Conservation (phyloP, 2,797 vertebrate genomes). For the Chelonia mydas region DNA sequence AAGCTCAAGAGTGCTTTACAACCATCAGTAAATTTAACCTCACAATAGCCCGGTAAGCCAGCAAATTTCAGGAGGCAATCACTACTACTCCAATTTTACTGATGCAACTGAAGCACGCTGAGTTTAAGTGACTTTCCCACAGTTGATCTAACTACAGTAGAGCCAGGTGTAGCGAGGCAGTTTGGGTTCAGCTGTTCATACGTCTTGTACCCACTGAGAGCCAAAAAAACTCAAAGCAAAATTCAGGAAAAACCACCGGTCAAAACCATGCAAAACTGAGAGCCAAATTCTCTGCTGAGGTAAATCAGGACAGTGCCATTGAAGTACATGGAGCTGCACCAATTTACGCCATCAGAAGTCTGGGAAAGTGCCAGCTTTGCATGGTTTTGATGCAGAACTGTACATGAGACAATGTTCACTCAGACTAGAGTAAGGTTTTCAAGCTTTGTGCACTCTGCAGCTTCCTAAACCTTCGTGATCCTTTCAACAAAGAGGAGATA, state of each 20-base stretch:
- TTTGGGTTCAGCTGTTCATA: background rate
- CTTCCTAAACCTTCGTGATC: background rate
- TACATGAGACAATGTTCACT: background rate
- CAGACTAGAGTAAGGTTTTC: background rate
- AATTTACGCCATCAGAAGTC: background rate
- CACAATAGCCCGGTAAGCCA: background rate
- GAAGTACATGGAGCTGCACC: background rate
- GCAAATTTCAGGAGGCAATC: background rate
- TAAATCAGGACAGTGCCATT: rapidly evolving
- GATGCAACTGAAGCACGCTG: background rate
- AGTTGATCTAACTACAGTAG: background rate
- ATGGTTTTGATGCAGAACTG: background rate
- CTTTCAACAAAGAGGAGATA: background rate
- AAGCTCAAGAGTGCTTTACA: background rate
- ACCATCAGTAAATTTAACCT: background rate
- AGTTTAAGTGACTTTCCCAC: background rate
- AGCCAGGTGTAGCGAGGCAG: background rate
- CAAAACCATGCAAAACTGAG: slow-evolving; percentile 19
- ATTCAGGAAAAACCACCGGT: background rate
- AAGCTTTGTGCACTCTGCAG: background rate
- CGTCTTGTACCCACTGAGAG: slow-evolving; percentile 10
- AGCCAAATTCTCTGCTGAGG: background rate
- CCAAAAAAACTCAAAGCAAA: slow-evolving; percentile 40
- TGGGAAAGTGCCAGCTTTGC: background rate
- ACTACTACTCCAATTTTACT: rapidly evolving